These are phyloP conservation scores for Lasioglossum lativentre DNA, from an alignment of 2,888 invertebrate genomes.

Conservation along the genomic window DNA sequence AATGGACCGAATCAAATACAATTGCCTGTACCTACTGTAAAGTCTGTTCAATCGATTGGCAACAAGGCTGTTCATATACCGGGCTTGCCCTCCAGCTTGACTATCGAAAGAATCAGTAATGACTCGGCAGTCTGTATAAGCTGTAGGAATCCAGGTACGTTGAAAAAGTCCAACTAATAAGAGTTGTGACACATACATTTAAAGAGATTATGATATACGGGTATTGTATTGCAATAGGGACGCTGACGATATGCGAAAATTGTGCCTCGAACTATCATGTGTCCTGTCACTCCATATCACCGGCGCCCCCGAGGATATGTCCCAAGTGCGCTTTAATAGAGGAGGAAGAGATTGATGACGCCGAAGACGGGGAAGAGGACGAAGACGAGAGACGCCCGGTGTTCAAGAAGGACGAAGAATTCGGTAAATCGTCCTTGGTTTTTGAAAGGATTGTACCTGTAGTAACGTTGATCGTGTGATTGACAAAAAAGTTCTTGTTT, in stretches of 20 bases:
- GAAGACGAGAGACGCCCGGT: conserved; percentile 46
- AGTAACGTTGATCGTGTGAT: conserved; percentile 76
- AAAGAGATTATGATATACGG: background rate
- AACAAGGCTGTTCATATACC: conserved; percentile 84
- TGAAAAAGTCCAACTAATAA: background rate
- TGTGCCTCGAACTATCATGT: conserved; percentile 86
- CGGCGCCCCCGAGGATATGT: conserved; percentile 85
- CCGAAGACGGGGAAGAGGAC: conserved; percentile 48
- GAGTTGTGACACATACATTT: background rate
- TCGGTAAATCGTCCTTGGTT: conserved; percentile 76
- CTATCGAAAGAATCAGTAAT: conserved; percentile 85
- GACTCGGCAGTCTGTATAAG: conserved; percentile 84
- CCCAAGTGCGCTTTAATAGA: conserved; percentile 83
- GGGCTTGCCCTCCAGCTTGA: conserved; percentile 86
- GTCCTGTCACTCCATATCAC: conserved; percentile 85
- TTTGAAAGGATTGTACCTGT: conserved; percentile 57
- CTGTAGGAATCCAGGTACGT: conserved; percentile 85
- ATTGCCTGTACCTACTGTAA: conserved; percentile 75
- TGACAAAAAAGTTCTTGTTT: conserved; percentile 81
- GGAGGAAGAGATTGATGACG: conserved; percentile 64
- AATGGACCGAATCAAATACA: conserved; percentile 67
- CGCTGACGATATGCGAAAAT: conserved; percentile 85
- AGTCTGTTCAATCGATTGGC: conserved; percentile 70
- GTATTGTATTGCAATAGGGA: conserved; percentile 78
- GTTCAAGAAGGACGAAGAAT: conserved; percentile 77